phyloP scores from a whole-genome alignment of 1,140 invertebrate species.

The Tetramorium simillimum region DNA sequence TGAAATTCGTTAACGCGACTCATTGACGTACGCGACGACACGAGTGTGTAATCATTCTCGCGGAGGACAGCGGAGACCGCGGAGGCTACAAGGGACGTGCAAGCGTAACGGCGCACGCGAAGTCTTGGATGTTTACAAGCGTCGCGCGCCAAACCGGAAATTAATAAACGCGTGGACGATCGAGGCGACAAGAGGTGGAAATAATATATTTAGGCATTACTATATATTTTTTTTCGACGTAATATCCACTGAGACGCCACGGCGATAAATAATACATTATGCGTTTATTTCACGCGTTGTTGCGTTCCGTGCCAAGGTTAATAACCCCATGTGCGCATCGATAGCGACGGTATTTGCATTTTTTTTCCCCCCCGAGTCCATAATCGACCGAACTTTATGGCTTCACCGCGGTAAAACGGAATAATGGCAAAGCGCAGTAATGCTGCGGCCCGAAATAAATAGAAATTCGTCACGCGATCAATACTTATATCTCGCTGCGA shows the following conservation, averaged over 20 bases:
- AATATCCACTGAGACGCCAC: background rate
- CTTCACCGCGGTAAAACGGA: background rate
- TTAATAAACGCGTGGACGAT: background rate
- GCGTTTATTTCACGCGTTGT: conserved; percentile 30
- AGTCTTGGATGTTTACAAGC: background rate
- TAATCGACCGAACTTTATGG: background rate
- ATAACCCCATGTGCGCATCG: background rate
- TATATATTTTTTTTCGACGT: background rate
- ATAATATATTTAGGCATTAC: conserved; percentile 10
- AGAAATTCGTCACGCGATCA: background rate
- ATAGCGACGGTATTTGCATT: conserved; percentile 1
- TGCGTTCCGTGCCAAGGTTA: conserved; percentile 33
- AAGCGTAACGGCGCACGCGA: background rate
- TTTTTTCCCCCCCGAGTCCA: background rate
- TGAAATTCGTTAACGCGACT: background rate
- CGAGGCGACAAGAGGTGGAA: background rate
- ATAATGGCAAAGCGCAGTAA: background rate
- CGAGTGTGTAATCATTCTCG: background rate
- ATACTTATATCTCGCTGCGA: background rate
- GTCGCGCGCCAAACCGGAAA: conserved; percentile 39
- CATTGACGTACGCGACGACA: background rate
- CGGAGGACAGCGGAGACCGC: background rate
- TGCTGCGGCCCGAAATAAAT: background rate
- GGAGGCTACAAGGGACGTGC: background rate
- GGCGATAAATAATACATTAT: conserved; percentile 31